Conservation (phyloP, 2,888 invertebrate genomes). For the Polydrusus pterygomalis region DNA sequence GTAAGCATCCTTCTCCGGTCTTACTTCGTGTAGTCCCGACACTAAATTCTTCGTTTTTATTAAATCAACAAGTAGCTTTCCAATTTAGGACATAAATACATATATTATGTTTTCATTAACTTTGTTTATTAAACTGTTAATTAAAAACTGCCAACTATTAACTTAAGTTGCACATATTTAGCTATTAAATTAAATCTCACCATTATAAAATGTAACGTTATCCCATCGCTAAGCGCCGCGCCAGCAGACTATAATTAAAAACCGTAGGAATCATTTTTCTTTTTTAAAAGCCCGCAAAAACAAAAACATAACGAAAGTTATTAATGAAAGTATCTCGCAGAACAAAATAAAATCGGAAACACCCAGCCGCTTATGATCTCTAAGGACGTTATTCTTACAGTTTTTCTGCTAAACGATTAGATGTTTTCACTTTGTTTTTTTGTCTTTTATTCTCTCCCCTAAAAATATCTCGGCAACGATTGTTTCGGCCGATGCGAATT, state of each 20-base stretch:
- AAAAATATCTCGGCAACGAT: conserved; percentile 5
- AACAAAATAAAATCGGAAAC: conserved; percentile 27
- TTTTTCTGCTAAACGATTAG: conserved; percentile 44
- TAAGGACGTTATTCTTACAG: conserved; percentile 25
- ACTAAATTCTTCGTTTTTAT: too few relatives aligned
- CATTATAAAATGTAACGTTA: too few relatives aligned
- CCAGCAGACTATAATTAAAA: neutral
- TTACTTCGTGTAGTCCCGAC: too few relatives aligned
- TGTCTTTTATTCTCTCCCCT: conserved; percentile 14
- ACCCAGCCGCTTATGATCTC: conserved; percentile 23
- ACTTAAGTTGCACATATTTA: too few relatives aligned
- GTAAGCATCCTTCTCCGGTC: too few relatives aligned
- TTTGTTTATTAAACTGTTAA: too few relatives aligned
- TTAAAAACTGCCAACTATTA: too few relatives aligned
- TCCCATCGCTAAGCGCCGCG: too few relatives aligned
- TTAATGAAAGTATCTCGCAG: conserved; percentile 12
- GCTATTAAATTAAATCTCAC: too few relatives aligned
- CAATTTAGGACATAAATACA: too few relatives aligned
- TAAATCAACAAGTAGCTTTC: too few relatives aligned
- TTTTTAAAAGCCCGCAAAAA: neutral
- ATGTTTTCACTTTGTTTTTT: conserved; percentile 44
- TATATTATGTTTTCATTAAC: too few relatives aligned
- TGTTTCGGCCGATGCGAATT: conserved; percentile 1
- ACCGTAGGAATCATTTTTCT: neutral
- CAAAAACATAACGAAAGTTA: conserved; percentile 16